A percentile compares a stretch with the other conserved stretches of the same genome.
Evolutionary conservation across 2,113 vertebrate species (phyloP).

Genomic region (Oriolus oriolus): DNA sequence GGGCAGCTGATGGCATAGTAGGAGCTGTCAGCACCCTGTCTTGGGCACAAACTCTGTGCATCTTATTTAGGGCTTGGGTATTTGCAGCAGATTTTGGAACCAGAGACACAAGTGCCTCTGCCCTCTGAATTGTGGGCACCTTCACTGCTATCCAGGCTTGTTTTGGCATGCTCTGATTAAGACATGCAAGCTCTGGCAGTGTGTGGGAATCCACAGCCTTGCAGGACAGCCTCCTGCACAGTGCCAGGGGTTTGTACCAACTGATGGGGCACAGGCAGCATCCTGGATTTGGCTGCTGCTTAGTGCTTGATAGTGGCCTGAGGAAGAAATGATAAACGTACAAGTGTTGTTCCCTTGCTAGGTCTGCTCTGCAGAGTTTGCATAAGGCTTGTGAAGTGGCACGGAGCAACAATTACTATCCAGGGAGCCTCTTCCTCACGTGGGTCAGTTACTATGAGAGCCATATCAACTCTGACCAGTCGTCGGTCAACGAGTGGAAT

Average conservation of each 20-base stretch:
- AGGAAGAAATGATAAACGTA: neutral
- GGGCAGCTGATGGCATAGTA: neutral
- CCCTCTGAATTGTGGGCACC: neutral
- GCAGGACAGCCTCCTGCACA: neutral
- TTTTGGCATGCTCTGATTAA: neutral
- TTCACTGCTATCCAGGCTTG: neutral
- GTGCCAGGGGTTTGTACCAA: neutral
- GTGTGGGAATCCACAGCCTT: neutral
- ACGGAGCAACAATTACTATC: slow-evolving; percentile 94
- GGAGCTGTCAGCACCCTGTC: neutral
- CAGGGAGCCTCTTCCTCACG: slow-evolving; percentile 94
- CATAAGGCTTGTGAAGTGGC: slow-evolving; percentile 96
- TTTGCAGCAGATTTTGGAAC: neutral
- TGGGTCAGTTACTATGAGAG: slow-evolving; percentile 99
- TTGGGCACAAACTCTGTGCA: neutral
- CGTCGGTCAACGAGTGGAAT: slow-evolving; percentile 96
- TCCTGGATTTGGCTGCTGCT: neutral
- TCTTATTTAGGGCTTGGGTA: neutral
- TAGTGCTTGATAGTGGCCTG: neutral
- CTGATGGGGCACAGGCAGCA: neutral
- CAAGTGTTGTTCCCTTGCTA: slow-evolving; percentile 37
- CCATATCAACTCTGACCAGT: slow-evolving; percentile 89
- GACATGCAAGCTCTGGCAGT: neutral
- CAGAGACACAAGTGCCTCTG: neutral
- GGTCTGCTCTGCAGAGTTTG: slow-evolving; percentile 95